These are phyloP conservation scores for Vidua chalybeata DNA, from an alignment of 2,113 vertebrate genomes.

Conservation along the genomic window DNA sequence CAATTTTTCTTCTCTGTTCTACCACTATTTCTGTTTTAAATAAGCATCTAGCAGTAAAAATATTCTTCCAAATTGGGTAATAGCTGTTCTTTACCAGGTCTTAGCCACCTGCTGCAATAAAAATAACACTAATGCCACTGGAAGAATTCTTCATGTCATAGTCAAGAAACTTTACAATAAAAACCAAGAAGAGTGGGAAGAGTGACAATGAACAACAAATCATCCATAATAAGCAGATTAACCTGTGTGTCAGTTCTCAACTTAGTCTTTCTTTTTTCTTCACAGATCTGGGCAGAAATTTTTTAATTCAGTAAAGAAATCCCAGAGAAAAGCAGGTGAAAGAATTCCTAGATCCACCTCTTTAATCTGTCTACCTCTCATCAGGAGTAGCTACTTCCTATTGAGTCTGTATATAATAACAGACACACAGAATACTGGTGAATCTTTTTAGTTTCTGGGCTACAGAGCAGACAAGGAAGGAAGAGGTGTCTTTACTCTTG, in stretches of 20 bases:
- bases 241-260: background rate
- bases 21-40: background rate
- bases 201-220: background rate
- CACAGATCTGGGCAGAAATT: background rate
- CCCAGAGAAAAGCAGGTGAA: background rate
- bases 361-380: background rate
- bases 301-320: background rate
- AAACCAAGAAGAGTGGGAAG: background rate
- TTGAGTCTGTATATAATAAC: background rate
- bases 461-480: background rate
- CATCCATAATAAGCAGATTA: background rate
- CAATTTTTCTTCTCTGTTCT: background rate
- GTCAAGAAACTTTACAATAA: background rate
- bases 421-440: background rate
- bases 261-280: background rate
- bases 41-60: background rate
- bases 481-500: background rate
- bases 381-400: background rate
- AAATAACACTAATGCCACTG: background rate
- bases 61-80: background rate
- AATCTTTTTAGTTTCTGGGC: background rate
- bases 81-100: background rate
- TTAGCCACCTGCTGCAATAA: background rate
- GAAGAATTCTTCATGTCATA: background rate
- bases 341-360: background rate